Evolutionary conservation across 2,113 vertebrate genomes (phyloP).

Genomic region (Poecile atricapillus): DNA sequence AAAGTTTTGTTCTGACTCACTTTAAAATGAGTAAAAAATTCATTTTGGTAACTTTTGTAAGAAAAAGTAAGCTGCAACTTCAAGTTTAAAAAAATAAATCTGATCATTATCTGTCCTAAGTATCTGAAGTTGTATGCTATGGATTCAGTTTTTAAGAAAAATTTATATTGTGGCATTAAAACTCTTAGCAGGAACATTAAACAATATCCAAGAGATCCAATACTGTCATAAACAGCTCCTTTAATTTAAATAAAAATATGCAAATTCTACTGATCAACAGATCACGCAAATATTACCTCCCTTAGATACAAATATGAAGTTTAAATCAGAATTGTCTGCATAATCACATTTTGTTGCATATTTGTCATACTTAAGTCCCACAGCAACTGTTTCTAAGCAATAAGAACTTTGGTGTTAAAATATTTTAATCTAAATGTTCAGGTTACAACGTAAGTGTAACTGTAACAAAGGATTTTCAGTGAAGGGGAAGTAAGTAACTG

Average conservation of each 20-base stretch:
- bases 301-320: neutral
- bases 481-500: neutral
- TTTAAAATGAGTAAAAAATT: neutral
- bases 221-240: neutral
- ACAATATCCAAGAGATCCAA: neutral
- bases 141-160: neutral
- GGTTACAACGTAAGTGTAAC: neutral
- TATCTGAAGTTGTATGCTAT: neutral
- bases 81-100: neutral
- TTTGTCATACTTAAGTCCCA: neutral
- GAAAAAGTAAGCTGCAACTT: neutral
- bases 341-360: neutral
- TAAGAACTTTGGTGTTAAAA: neutral
- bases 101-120: neutral
- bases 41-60: neutral
- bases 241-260: neutral
- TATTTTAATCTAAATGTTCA: neutral
- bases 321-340: neutral
- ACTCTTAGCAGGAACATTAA: neutral
- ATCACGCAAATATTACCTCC: neutral
- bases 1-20: neutral
- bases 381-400: neutral
- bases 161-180: neutral
- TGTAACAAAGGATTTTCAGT: neutral
- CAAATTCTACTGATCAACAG: neutral